Evolutionary conservation across 2,113 vertebrate species (phyloP), one percentile per base, ranked within the genome.

Genomic region (Heloderma charlesbogerti): DNA sequence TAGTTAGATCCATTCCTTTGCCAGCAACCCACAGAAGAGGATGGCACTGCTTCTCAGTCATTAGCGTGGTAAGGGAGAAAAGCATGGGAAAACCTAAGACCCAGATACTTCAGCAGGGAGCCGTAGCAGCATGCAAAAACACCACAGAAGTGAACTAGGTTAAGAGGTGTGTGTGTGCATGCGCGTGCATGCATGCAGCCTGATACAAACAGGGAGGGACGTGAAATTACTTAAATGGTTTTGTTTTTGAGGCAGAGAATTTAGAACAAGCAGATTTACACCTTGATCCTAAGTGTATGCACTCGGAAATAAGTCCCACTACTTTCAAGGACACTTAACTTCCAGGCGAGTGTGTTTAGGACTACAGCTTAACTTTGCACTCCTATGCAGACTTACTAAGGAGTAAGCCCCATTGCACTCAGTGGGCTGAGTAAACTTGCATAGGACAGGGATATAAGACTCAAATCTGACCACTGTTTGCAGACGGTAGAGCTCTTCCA

Each of bases 81-180:
- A 83, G 66, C 79, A 82, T 89, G 87, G 87, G 87, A 83, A 89
- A 89, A 13, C 43, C n/a, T 25, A 69, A 51, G 34, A 57, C 1
- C n/a, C 48, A 74, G 29, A 40, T 89, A 51, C 63, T 89, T 45
- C 69, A 66, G 57, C 37, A 85, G n/a, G 72, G 72, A 90, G 25
- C 22, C 77, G 74, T 22, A 31, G 9, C 37, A 40, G 43, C 74
- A n/a, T 78, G 83, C 57, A 48, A 54, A 5, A 85, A 85, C 75
- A n/a, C 45, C 57, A 37, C 57, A 78, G 57, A 40, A 90, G 63
- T 78, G 89, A 90, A 51, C 72, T 37, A 66, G 84, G 5, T 78
- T 31, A 37, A 78, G 66, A 84, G 57, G 72, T 29, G 54, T 29
- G 57, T 12, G 27, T 74, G 66, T 27, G 48, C 8, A 34, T 15